Evolutionary conservation across 2,797 vertebrate species (phyloP).

Genomic region (Gephyroberyx darwinii): DNA sequence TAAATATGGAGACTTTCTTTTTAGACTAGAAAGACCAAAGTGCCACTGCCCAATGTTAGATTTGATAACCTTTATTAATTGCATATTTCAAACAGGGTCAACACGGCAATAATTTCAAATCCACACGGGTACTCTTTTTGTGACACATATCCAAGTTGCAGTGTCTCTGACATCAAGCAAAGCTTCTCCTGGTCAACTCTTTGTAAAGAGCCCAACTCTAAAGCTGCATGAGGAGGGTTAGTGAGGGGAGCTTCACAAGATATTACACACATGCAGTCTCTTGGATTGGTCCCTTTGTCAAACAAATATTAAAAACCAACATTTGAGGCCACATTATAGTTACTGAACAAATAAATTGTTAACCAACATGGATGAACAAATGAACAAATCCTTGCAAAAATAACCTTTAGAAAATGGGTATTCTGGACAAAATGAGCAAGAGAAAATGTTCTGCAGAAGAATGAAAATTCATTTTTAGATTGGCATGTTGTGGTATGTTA

Average conservation of each 20-base stretch:
- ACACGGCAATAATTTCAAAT: constrained; percentile 61
- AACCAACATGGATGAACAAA: neutral
- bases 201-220: constrained; percentile 62
- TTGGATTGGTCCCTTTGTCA: constrained; percentile 74
- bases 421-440: neutral
- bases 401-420: constrained; percentile 5
- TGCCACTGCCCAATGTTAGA: neutral
- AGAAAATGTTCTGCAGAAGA: neutral
- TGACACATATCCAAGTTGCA: constrained; percentile 44
- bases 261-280: constrained; percentile 60
- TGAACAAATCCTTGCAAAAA: constrained; percentile 5
- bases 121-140: constrained; percentile 57
- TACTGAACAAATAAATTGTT: neutral
- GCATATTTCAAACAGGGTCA: constrained; percentile 76
- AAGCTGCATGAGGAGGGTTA: constrained; percentile 66
- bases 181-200: constrained; percentile 46
- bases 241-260: constrained; percentile 44
- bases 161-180: constrained; percentile 38
- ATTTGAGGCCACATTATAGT: constrained; percentile 30
- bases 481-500: neutral
- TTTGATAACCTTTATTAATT: constrained; percentile 83
- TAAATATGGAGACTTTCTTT: neutral
- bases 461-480: neutral
- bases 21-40: neutral
- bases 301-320: constrained; percentile 33